Percentiles rank a stretch among this genome's conserved stretches.
Conservation (phyloP, 2,113 vertebrate species). For the Pituophis catenifer region DNA sequence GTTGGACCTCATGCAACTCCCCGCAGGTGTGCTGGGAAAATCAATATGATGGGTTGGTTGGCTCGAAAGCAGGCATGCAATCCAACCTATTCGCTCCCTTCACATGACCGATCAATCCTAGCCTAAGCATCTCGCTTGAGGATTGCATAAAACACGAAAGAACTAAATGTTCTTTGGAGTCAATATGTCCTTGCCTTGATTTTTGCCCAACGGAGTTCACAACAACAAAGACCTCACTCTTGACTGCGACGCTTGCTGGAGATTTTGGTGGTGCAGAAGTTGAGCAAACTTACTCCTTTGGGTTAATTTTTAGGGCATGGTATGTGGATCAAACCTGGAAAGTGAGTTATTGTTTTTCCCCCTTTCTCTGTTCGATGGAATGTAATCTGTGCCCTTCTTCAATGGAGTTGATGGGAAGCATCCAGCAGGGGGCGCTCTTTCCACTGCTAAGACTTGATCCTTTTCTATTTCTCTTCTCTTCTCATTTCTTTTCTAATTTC, state of each 20-base stretch:
- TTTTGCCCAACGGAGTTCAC: background rate
- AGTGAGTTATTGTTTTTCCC: background rate
- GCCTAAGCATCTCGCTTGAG: background rate
- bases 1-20: background rate
- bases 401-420: rapidly evolving
- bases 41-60: background rate
- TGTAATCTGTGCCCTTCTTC: background rate
- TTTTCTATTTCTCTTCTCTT: no score
- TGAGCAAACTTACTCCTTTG: background rate
- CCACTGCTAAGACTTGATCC: slow-evolving; percentile 11
- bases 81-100: background rate
- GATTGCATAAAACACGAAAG: background rate
- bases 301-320: background rate
- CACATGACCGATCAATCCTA: background rate
- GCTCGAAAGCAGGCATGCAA: background rate
- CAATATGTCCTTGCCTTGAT: background rate
- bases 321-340: background rate
- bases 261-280: background rate
- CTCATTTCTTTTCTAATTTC: background rate
- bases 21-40: background rate
- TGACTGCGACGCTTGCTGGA: background rate
- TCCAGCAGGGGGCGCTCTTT: slow-evolving; percentile 61
- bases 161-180: background rate
- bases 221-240: background rate
- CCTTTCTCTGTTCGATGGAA: background rate